Conservation (phyloP, 2,113 vertebrate genomes). For the Channa maculata region DNA sequence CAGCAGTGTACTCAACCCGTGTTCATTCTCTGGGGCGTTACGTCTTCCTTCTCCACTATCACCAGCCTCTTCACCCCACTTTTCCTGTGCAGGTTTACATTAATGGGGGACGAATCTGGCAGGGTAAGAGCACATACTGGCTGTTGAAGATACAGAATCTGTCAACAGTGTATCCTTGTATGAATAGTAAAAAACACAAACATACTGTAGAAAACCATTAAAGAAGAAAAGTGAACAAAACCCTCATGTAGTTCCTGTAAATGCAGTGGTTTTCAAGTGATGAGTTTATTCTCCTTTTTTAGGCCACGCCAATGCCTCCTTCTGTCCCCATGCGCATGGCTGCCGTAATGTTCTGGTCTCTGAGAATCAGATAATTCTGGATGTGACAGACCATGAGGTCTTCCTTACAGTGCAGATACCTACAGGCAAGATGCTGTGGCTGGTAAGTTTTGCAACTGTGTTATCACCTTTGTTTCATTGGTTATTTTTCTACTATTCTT, state of each 20-base stretch:
- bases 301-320: slow-evolving; percentile 91
- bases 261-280: no score
- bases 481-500: not conserved
- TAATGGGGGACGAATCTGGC: slow-evolving; percentile 91
- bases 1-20: slow-evolving; percentile 84
- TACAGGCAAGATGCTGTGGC: slow-evolving; percentile 89
- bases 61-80: slow-evolving; percentile 90
- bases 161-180: no score
- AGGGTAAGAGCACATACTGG: slow-evolving; percentile 81
- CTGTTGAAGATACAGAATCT: not conserved
- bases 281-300: slow-evolving; percentile 7
- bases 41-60: slow-evolving; percentile 92
- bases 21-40: slow-evolving; percentile 92
- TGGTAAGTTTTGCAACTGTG: slow-evolving; percentile 81
- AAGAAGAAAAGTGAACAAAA: not conserved
- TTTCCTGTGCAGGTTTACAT: slow-evolving; percentile 90
- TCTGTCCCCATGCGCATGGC: slow-evolving; percentile 93
- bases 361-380: slow-evolving; percentile 89
- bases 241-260: no score
- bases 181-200: no score
- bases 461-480: not conserved
- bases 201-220: no score
- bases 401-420: slow-evolving; percentile 90
- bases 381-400: slow-evolving; percentile 90
- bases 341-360: slow-evolving; percentile 90